These are phyloP conservation scores for Eupithecia centaureata DNA, from an alignment of 2,888 invertebrate species.

Conservation along the genomic window DNA sequence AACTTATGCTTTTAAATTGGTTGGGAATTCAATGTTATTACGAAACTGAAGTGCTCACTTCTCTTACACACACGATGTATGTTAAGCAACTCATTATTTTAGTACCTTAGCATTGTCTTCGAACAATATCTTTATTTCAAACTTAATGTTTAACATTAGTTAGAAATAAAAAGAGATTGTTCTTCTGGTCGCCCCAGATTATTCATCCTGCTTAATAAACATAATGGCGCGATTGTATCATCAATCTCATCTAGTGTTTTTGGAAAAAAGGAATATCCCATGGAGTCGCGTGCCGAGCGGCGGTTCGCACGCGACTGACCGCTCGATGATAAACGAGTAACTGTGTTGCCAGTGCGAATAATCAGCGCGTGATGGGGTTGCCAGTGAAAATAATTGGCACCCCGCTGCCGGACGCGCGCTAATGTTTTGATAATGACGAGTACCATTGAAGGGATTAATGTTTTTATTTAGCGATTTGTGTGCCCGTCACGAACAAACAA, in stretches of 20 bases:
- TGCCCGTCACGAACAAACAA: constrained; percentile 56
- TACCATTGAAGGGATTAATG: constrained; percentile 70
- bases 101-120: not conserved
- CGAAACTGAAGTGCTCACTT: constrained; percentile 7
- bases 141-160: not conserved
- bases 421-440: constrained; percentile 81
- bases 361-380: constrained; percentile 75
- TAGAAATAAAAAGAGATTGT: constrained; percentile 13
- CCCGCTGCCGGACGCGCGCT: constrained; percentile 75
- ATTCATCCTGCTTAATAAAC: constrained; percentile 41
- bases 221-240: constrained; percentile 44
- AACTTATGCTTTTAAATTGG: constrained; percentile 31
- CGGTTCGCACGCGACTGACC: constrained; percentile 64
- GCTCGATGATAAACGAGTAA: constrained; percentile 65
- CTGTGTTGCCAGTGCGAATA: constrained; percentile 72
- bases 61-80: constrained; percentile 14
- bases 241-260: constrained; percentile 50
- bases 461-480: constrained; percentile 74
- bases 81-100: constrained; percentile 10
- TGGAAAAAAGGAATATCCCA: constrained; percentile 51
- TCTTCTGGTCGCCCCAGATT: constrained; percentile 27
- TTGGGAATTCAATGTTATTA: constrained; percentile 22
- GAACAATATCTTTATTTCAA: no score
- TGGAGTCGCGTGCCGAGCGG: constrained; percentile 50
- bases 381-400: constrained; percentile 79